Evolutionary conservation across 2,888 invertebrate species (phyloP).

Genomic region (Acleris emargana): DNA sequence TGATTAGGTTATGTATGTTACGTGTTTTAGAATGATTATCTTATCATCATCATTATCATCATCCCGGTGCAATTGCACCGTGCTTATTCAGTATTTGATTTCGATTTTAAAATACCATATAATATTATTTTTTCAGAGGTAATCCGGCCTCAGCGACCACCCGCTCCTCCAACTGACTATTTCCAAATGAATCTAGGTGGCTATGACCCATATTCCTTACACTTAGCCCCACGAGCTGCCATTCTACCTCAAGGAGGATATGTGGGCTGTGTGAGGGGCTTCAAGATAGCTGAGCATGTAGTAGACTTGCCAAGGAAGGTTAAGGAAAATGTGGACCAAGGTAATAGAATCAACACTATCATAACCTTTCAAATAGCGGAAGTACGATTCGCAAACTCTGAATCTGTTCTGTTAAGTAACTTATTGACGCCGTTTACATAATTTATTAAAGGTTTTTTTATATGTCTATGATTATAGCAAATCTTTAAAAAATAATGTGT

Average conservation of each 20-base stretch:
- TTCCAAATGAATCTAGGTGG: conserved; percentile 95
- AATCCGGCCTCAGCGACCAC: conserved; percentile 93
- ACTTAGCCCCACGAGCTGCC: conserved; percentile 65
- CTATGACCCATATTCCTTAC: conserved; percentile 89
- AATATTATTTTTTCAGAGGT: conserved; percentile 85
- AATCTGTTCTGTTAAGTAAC: no score
- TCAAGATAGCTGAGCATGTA: conserved; percentile 91
- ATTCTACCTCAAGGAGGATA: conserved; percentile 86
- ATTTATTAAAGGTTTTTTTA: no score
- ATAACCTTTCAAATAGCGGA: no score
- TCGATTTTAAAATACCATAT: neutral
- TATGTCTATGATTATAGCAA: no score
- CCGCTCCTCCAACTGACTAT: conserved; percentile 94
- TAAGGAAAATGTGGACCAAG: conserved; percentile 87
- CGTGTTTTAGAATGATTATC: no score
- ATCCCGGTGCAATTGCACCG: no score
- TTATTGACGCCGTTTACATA: no score
- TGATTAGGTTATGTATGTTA: no score
- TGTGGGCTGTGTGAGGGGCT: conserved; percentile 93
- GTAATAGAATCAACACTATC: conserved; percentile 57
- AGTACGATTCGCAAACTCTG: no score
- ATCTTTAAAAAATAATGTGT: no score
- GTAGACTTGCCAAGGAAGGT: conserved; percentile 91
- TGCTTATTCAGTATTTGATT: no score
- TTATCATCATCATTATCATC: no score